A percentile compares a stretch with the other conserved stretches of the same genome.
Conservation (phyloP, 2,797 vertebrate genomes). For the Sebastes taczanowskii region DNA sequence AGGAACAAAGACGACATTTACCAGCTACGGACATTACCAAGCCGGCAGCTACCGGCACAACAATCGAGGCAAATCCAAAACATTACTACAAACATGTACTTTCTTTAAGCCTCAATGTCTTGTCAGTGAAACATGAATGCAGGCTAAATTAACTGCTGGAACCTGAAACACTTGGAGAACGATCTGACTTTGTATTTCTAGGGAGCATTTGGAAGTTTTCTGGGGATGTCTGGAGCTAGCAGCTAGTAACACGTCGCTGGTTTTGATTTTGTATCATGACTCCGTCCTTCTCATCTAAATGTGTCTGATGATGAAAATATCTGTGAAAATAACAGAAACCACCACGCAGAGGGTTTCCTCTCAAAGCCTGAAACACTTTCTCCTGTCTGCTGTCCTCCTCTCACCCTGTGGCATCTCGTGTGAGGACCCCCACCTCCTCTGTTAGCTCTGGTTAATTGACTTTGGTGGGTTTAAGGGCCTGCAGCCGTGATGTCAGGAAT, state of each 20-base stretch:
- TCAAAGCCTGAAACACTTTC: constrained; percentile 14
- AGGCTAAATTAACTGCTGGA: neutral
- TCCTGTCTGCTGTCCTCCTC: constrained; percentile 17
- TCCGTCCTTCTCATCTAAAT: neutral
- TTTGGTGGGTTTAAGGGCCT: constrained; percentile 61
- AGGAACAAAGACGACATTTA: neutral
- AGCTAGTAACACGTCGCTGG: too few species aligned
- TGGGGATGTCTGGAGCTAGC: neutral
- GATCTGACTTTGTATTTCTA: neutral
- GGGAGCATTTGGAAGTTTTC: neutral
- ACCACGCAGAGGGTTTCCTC: neutral
- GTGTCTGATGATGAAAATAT: neutral
- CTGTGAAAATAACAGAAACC: too few species aligned
- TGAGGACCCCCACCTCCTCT: constrained; percentile 40
- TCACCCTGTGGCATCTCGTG: constrained; percentile 21
- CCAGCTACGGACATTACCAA: neutral
- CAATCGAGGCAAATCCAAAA: neutral
- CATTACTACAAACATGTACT: neutral
- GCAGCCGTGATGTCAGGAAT: constrained; percentile 65
- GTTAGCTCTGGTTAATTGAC: constrained; percentile 62
- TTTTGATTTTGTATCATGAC: neutral
- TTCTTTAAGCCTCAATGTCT: neutral
- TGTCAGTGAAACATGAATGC: neutral
- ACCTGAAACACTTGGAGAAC: neutral
- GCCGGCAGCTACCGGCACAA: neutral